A percentile compares a stretch with the other conserved stretches of the same genome.
Evolutionary conservation across 2,797 vertebrate genomes (phyloP).

Genomic region (Leptoclinus maculatus): DNA sequence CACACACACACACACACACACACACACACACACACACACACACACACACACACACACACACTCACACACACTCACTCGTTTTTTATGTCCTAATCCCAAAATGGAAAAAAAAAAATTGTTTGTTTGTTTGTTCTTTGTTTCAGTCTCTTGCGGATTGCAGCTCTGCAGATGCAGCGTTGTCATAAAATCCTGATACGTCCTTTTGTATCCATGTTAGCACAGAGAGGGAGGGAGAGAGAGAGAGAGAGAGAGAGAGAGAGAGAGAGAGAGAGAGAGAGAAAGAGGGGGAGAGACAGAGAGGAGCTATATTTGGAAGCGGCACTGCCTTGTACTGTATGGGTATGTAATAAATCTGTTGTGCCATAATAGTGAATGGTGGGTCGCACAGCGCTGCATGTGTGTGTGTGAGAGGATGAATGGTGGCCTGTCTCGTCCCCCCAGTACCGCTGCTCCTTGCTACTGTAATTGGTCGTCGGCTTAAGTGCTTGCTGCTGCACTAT

Average conservation of each 20-base stretch:
- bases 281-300: conserved; percentile 56
- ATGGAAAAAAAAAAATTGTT: neutral
- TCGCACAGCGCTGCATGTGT: conserved; percentile 29
- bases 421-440: conserved; percentile 66
- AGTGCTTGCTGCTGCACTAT: conserved; percentile 82
- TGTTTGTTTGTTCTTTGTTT: neutral
- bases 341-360: conserved; percentile 78
- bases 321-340: conserved; percentile 69
- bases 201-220: conserved; percentile 20
- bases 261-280: conserved; percentile 40
- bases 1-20: neutral
- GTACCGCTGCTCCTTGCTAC: conserved; percentile 69
- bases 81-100: neutral
- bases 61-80: neutral
- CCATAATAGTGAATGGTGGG: conserved; percentile 64
- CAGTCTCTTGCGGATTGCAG: neutral
- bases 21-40: neutral
- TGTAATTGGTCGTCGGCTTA: conserved; percentile 77
- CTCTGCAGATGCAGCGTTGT: conserved; percentile 36
- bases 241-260: conserved; percentile 43
- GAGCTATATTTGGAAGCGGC: conserved; percentile 76
- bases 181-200: conserved; percentile 40
- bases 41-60: neutral
- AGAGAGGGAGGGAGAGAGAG: neutral
- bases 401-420: conserved; percentile 67